Evolutionary conservation across 2,797 vertebrate genomes (phyloP).

Genomic region (Anas georgica): DNA sequence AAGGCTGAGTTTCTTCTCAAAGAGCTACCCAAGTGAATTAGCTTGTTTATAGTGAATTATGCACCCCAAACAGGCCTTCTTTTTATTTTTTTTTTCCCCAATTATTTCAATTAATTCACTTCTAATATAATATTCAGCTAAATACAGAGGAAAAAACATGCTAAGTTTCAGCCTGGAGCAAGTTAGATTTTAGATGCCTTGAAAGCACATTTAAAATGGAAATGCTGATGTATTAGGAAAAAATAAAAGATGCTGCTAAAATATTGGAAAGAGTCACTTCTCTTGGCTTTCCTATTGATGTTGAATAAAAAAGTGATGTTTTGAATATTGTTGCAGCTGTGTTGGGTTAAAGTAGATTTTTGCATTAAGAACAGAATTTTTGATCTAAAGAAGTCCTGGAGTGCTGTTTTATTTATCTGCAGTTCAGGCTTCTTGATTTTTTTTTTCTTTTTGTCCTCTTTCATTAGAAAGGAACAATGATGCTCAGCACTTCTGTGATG

Average conservation of each 20-base stretch:
- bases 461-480: conserved; percentile 33
- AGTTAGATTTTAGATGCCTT: neutral
- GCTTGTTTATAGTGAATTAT: neutral
- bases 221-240: neutral
- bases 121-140: neutral
- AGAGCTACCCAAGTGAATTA: neutral
- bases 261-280: neutral
- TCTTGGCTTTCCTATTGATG: neutral
- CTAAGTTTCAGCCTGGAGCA: conserved; percentile 12
- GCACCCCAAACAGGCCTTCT: neutral
- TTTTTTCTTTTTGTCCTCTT: neutral
- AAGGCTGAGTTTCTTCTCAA: neutral
- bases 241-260: neutral
- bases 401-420: conserved; percentile 37
- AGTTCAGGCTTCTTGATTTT: neutral
- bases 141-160: neutral
- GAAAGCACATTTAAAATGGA: conserved; percentile 27
- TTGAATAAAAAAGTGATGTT: conserved; percentile 39
- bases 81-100: neutral
- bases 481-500: conserved; percentile 34
- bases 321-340: conserved; percentile 11
- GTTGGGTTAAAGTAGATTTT: conserved; percentile 18
- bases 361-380: conserved; percentile 22
- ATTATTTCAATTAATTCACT: neutral
- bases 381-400: neutral